Base-by-base conservation (phyloP, 2,888 invertebrate species). In the Tricholauxania praeusta region DNA sequence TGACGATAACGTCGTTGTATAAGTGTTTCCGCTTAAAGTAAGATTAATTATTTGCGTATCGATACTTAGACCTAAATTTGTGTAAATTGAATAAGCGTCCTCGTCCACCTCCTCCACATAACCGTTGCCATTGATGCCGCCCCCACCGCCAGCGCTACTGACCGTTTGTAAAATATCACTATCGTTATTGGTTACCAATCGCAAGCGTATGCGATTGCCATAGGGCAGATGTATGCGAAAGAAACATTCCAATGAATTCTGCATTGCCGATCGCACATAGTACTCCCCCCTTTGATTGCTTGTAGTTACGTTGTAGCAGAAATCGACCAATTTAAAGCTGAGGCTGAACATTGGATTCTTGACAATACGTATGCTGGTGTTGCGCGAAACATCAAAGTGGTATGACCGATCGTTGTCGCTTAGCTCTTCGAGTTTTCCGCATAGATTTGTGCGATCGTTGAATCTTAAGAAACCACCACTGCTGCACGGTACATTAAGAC, bases 361-460 rank as follows among this genome's bases (percentile, higher is more conserved):
- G 80, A 90, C 90, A 72, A 91, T 86, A 80, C 89, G 90, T 76
- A 92, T 83, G 57, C 89, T 88, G 7, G 89, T 90, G 48, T 81
- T 83, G 71, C 81, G 82, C 75, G 87, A 88, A 76, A 89, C 89
- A 47, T 90, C 89, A 71, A 90, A 90, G 84, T 93, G 92, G 63
- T 92, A 87, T 77, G 89, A 89, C 75, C 92, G 89, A 80, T 91
- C 91, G 15, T 86, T 86, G 8, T 86, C 82, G 0, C 90, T 88
- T 52, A 92, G 89, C 84, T 93, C 93, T 82, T 93, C 93, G 6
- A 93, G 87, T 82, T 93, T 93, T 3, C 93, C 93, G 84, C 93
- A 93, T 15, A 93, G 84, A 47, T 77, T 71, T 28, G 76, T 89
- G 60, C 89, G 88, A 55, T 89, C 86, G 60, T 79, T 79, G 82